Conservation (phyloP, 2,113 vertebrate species). For the Larimichthys polyactis region DNA sequence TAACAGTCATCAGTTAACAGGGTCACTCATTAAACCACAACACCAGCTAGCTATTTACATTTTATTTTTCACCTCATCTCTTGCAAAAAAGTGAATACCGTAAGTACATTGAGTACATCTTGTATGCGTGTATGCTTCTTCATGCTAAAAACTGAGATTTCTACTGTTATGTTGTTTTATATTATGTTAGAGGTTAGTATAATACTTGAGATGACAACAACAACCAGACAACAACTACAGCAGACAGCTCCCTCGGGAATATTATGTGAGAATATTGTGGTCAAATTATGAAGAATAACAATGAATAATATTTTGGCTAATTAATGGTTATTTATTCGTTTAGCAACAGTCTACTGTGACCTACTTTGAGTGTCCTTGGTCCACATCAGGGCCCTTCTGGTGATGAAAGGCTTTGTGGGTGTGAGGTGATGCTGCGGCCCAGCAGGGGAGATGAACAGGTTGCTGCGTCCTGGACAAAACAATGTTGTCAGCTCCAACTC, state of each 20-base stretch:
- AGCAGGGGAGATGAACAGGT: slow-evolving; percentile 58
- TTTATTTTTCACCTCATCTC: not conserved
- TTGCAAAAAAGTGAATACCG: not conserved
- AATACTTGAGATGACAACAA: not conserved
- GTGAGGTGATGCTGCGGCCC: slow-evolving; percentile 71
- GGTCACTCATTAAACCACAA: too few species aligned
- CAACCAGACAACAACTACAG: too few species aligned
- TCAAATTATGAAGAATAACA: not conserved
- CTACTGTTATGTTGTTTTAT: too few species aligned
- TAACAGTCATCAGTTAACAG: too few species aligned
- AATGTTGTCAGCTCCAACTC: slow-evolving; percentile 63
- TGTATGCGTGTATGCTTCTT: too few species aligned
- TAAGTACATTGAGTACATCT: not conserved
- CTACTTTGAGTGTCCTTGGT: slow-evolving; percentile 74
- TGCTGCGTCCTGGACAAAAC: slow-evolving; percentile 60
- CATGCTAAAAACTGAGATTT: not conserved
- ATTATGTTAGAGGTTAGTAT: not conserved
- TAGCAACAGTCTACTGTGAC: slow-evolving; percentile 35
- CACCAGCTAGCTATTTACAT: too few species aligned
- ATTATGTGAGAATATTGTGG: not conserved
- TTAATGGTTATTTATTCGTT: slow-evolving; percentile 9
- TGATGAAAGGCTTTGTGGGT: slow-evolving; percentile 66
- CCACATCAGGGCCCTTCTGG: slow-evolving; percentile 59
- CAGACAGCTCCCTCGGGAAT: not conserved
- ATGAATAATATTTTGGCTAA: not conserved